These are phyloP conservation scores for Leucosticte australis DNA, from an alignment of 2,113 vertebrate genomes.

Conservation along the genomic window DNA sequence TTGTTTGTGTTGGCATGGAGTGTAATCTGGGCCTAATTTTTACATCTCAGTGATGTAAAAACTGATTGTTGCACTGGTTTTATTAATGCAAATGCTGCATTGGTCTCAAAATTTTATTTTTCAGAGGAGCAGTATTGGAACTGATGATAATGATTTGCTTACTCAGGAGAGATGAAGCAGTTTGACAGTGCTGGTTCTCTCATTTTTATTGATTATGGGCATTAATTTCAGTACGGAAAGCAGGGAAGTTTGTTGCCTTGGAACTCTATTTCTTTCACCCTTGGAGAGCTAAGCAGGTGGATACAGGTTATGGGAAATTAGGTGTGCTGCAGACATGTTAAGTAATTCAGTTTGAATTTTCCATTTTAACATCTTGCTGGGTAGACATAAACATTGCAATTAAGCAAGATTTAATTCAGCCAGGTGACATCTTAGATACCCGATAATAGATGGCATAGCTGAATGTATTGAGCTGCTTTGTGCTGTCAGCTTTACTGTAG, in stretches of 20 bases:
- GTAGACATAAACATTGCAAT: background rate
- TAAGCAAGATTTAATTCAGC: background rate
- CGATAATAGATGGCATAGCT: background rate
- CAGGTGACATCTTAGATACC: background rate
- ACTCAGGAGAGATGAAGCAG: background rate
- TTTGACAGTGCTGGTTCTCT: background rate
- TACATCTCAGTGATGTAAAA: background rate
- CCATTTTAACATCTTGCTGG: background rate
- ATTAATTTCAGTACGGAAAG: background rate
- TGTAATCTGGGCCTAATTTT: background rate
- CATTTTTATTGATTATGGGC: background rate
- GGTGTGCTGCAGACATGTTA: background rate
- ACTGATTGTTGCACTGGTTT: background rate
- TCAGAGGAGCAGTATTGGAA: background rate
- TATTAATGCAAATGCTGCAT: background rate
- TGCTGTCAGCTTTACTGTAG: background rate
- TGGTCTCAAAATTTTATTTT: background rate
- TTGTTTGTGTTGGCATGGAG: conserved; percentile 39
- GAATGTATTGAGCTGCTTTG: background rate
- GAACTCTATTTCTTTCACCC: background rate
- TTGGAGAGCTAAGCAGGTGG: background rate
- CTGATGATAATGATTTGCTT: background rate
- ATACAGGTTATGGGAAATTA: background rate
- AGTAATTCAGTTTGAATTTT: background rate
- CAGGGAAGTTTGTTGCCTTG: background rate